phyloP scores from a whole-genome alignment of 2,113 vertebrate species.

The Panthera tigris region DNA sequence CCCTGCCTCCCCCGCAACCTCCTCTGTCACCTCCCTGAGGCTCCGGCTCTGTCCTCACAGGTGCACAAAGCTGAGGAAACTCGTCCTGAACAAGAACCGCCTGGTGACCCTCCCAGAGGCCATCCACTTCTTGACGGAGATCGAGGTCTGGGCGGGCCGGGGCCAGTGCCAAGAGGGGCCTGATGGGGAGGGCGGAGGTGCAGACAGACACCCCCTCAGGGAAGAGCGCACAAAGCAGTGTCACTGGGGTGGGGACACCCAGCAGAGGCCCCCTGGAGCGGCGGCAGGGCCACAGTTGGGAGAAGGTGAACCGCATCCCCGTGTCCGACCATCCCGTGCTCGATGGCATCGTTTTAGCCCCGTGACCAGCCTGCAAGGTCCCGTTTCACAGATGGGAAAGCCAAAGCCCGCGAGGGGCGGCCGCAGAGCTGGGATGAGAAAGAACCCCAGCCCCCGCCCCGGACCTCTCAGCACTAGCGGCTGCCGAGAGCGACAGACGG shows the following conservation, averaged over 20 bases:
- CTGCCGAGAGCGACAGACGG: background rate
- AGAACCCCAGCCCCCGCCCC: background rate
- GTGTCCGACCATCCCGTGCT: background rate
- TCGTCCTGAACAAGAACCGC: constrained; percentile 97
- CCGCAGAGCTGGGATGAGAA: background rate
- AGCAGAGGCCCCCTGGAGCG: background rate
- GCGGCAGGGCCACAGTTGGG: background rate
- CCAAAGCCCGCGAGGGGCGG: fast-evolving
- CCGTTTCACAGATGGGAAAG: too few relatives aligned
- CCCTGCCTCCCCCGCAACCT: background rate
- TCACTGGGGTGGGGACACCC: background rate
- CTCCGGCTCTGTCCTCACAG: constrained; percentile 77
- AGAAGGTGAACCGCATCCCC: background rate
- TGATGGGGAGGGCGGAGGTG: background rate
- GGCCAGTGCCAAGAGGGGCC: fast-evolving
- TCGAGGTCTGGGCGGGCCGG: constrained; percentile 87
- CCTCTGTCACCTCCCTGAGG: background rate
- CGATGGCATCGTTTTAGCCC: background rate
- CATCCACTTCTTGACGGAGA: constrained; percentile 93
- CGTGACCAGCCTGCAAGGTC: background rate
- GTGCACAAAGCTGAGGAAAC: constrained; percentile 94
- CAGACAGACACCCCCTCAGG: background rate
- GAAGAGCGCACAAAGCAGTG: fast-evolving
- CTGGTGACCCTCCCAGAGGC: constrained; percentile 96
- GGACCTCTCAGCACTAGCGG: background rate